phyloP scores from a whole-genome alignment of 2,797 vertebrate species.

The Gobio occitaniae region DNA sequence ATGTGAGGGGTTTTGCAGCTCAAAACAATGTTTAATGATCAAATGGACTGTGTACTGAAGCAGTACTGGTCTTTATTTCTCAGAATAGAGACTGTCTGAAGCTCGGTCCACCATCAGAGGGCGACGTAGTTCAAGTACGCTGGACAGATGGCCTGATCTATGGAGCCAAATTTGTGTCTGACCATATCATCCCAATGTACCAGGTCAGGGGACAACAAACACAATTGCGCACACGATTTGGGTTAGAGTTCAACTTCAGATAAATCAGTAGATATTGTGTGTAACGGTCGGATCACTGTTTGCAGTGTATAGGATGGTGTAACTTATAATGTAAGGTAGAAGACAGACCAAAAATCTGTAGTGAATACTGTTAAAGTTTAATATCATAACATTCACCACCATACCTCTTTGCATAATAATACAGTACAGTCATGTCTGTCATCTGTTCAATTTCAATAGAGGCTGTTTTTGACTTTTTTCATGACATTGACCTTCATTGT shows the following conservation, averaged over 20 bases:
- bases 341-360: background rate
- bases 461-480: background rate
- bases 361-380: slow-evolving; percentile 1
- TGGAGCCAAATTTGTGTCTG: slow-evolving; percentile 92
- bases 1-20: slow-evolving; percentile 9
- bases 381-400: background rate
- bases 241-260: slow-evolving; percentile 26
- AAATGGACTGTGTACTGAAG: background rate
- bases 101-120: slow-evolving; percentile 87
- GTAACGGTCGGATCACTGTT: background rate
- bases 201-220: slow-evolving; percentile 78
- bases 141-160: slow-evolving; percentile 97
- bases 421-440: background rate
- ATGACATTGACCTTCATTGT: background rate
- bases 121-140: slow-evolving; percentile 89
- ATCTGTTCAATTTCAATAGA: background rate
- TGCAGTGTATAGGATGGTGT: background rate
- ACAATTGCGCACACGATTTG: slow-evolving; percentile 27
- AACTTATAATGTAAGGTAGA: background rate
- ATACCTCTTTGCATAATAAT: background rate
- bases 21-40: background rate
- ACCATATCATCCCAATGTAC: slow-evolving; percentile 95
- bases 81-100: slow-evolving; percentile 92
- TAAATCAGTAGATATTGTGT: background rate
- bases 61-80: background rate